These are phyloP conservation scores for Sesia apiformis DNA, from an alignment of 2,888 invertebrate species.

Conservation along the genomic window DNA sequence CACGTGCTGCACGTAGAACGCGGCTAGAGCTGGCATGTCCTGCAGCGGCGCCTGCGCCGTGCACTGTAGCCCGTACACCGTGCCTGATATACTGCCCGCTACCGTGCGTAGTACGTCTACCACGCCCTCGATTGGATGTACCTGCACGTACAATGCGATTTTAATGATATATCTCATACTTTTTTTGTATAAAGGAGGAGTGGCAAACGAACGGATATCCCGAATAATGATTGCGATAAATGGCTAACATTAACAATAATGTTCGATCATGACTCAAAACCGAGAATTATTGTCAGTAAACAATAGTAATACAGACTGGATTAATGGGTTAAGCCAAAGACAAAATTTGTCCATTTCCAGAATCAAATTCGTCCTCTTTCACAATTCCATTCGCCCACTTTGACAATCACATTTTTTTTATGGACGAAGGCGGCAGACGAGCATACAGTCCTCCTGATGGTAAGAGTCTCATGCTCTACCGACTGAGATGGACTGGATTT, in stretches of 20 bases:
- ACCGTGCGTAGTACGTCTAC: conserved; percentile 81
- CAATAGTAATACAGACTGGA: too few species aligned
- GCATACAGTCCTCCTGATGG: too few species aligned
- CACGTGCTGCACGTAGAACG: conserved; percentile 82
- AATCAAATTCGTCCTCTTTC: too few species aligned
- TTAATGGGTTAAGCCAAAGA: too few species aligned
- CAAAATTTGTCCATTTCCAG: too few species aligned
- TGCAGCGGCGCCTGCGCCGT: conserved; percentile 82
- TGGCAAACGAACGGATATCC: neutral
- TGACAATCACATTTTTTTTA: too few species aligned
- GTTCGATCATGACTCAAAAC: too few species aligned
- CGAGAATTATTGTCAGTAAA: too few species aligned
- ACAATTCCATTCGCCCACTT: too few species aligned
- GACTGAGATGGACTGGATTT: too few species aligned
- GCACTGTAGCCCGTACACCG: conserved; percentile 94
- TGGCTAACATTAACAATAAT: neutral
- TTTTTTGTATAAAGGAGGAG: neutral
- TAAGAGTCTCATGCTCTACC: too few species aligned
- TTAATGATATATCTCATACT: neutral
- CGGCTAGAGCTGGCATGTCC: conserved; percentile 82
- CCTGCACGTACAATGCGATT: conserved; percentile 19
- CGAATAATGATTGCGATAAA: neutral
- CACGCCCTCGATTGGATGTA: conserved; percentile 94
- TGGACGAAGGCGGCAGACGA: too few species aligned
- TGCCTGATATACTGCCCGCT: conserved; percentile 81